Conservation (phyloP, 64 coral and sea anemone species). For the Dendronephthya gigantea region DNA sequence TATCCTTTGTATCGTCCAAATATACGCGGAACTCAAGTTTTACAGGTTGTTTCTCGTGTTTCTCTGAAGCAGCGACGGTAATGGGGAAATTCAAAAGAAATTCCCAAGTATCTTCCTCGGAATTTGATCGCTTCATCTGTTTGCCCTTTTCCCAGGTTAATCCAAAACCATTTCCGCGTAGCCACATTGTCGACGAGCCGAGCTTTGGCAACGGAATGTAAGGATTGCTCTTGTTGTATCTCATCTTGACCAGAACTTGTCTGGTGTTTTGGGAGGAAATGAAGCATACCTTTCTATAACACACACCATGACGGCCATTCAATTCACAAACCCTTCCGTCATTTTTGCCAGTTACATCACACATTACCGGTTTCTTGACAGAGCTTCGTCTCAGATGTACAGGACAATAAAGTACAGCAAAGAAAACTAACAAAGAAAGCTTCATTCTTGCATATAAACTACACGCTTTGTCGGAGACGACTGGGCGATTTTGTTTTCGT, state of each 20-base stretch:
- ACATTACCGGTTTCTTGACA: too few relatives aligned
- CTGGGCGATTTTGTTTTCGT: too few relatives aligned
- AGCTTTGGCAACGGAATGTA: background rate
- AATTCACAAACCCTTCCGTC: background rate
- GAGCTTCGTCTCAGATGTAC: too few relatives aligned
- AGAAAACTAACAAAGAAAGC: too few relatives aligned
- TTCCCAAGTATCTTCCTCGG: slow-evolving; percentile 42
- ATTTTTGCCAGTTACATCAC: background rate
- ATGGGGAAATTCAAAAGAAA: slow-evolving; percentile 8
- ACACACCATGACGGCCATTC: background rate
- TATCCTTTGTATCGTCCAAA: slow-evolving; percentile 27
- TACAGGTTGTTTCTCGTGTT: background rate
- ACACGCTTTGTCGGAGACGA: too few relatives aligned
- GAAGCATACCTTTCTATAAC: background rate
- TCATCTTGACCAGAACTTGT: background rate
- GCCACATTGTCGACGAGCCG: slow-evolving; percentile 24
- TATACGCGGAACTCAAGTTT: slow-evolving; percentile 25
- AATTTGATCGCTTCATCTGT: background rate
- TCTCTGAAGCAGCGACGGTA: background rate
- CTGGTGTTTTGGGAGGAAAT: background rate
- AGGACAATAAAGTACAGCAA: too few relatives aligned
- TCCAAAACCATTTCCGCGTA: slow-evolving; percentile 29
- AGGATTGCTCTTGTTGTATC: background rate
- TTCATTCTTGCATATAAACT: too few relatives aligned
- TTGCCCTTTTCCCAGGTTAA: slow-evolving; percentile 33